These are phyloP conservation scores for Lontra canadensis DNA, from an alignment of 2,113 vertebrate species.

Conservation along the genomic window DNA sequence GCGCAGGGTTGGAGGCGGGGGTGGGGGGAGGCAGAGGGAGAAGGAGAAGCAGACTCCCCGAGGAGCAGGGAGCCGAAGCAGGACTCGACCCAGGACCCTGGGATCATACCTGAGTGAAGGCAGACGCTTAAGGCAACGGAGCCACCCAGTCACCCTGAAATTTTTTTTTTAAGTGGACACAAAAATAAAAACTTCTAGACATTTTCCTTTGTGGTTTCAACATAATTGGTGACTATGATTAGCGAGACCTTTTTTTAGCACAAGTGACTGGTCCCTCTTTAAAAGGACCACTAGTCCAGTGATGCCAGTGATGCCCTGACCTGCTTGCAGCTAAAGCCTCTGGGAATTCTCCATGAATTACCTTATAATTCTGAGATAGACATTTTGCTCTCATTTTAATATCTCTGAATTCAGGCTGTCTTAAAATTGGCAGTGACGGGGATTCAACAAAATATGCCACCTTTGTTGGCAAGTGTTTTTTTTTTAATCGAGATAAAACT, in stretches of 20 bases:
- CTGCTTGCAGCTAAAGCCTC: background rate
- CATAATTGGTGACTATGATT: background rate
- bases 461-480: background rate
- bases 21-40: background rate
- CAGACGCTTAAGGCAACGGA: background rate
- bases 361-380: background rate
- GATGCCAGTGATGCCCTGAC: too few species aligned
- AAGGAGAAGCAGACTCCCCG: background rate
- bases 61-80: background rate
- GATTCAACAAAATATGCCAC: background rate
- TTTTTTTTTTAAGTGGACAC: background rate
- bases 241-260: background rate
- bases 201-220: background rate
- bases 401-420: background rate
- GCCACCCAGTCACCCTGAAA: background rate
- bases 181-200: background rate
- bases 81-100: background rate
- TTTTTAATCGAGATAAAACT: background rate
- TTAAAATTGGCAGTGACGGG: background rate
- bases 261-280: background rate
- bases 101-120: background rate
- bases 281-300: background rate
- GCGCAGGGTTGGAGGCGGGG: background rate
- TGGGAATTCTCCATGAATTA: background rate
- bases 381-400: background rate